These are phyloP conservation scores for Apostichopus parvimensis DNA, from an alignment of 35 echinoderm and acorn worm genomes.

Conservation along the genomic window DNA sequence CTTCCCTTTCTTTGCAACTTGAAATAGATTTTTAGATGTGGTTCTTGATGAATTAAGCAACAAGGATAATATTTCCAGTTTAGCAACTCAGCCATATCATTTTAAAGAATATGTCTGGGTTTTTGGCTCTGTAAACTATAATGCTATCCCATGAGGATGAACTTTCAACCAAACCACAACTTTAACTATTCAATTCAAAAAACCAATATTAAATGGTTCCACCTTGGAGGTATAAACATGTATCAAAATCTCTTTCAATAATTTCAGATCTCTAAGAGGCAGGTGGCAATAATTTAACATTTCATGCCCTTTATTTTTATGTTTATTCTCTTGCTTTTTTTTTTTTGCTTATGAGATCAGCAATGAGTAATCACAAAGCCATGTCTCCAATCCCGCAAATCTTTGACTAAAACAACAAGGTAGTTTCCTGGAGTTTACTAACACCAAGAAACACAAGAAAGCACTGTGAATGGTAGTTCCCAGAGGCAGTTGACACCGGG, in stretches of 20 bases:
- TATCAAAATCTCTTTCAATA: background rate
- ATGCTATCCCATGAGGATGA: too few relatives aligned
- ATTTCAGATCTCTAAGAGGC: background rate
- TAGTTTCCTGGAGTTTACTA: background rate
- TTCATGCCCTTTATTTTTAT: background rate
- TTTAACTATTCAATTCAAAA: background rate
- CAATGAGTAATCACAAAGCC: background rate
- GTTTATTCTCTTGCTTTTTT: background rate
- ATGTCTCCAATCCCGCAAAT: background rate
- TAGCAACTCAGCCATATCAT: too few relatives aligned
- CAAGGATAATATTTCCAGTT: too few relatives aligned
- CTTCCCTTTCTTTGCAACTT: too few relatives aligned
- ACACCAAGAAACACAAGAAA: background rate
- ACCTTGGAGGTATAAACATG: background rate
- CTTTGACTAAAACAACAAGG: background rate
- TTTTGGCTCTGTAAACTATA: too few relatives aligned
- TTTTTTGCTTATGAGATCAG: background rate
- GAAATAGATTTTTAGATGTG: too few relatives aligned
- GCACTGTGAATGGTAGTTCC: background rate
- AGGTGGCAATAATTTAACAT: background rate
- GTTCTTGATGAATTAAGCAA: too few relatives aligned
- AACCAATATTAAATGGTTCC: background rate
- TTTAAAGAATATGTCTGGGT: too few relatives aligned
- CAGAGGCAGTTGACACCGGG: background rate
- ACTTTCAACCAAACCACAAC: background rate